phyloP scores from a whole-genome alignment of 2,797 vertebrate genomes.

The Cephalopachus bancanus region DNA sequence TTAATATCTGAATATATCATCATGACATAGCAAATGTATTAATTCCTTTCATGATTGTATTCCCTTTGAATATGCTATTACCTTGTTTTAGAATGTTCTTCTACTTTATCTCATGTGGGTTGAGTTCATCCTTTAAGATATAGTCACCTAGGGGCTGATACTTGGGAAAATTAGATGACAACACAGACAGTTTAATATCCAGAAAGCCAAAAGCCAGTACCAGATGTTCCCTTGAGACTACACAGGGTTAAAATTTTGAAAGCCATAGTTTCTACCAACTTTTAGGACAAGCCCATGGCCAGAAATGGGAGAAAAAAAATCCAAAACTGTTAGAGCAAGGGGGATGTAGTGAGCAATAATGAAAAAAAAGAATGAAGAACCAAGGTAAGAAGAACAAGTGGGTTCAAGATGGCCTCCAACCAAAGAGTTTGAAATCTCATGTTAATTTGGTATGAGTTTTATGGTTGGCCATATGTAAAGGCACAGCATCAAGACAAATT shows the following conservation, averaged over 20 bases:
- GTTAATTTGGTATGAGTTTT: background rate
- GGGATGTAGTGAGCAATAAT: background rate
- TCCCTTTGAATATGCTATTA: background rate
- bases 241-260: background rate
- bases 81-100: background rate
- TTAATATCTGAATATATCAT: background rate
- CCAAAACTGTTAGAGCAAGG: background rate
- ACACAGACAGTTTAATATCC: background rate
- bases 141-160: background rate
- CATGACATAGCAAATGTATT: background rate
- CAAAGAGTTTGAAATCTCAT: accelerated
- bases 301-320: background rate
- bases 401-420: background rate
- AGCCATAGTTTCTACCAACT: background rate
- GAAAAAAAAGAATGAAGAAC: background rate
- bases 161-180: background rate
- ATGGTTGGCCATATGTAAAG: accelerated
- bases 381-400: background rate
- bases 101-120: background rate
- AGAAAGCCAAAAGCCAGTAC: background rate
- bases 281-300: background rate
- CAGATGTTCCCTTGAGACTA: background rate
- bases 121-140: background rate
- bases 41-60: background rate
- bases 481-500: background rate